Conservation (phyloP, 2,888 invertebrate species). For the Calameuta idolon region DNA sequence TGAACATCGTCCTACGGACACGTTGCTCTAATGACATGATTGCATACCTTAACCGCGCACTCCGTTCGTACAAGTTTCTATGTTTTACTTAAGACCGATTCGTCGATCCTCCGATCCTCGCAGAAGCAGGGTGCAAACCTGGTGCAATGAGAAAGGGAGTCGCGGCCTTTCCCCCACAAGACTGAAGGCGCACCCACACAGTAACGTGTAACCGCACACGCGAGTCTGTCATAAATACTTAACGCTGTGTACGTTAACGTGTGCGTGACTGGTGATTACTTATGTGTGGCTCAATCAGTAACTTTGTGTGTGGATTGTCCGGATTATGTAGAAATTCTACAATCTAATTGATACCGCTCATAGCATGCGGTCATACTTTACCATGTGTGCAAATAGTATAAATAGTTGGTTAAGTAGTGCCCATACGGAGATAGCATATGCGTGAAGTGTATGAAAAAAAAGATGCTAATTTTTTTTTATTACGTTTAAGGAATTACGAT, state of each 20-base stretch:
- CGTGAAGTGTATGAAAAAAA: neutral
- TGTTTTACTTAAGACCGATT: constrained; percentile 28
- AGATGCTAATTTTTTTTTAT: neutral
- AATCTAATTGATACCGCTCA: constrained; percentile 51
- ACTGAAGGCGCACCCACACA: neutral
- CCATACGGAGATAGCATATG: neutral
- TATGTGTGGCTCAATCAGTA: constrained; percentile 38
- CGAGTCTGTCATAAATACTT: neutral
- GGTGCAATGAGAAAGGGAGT: constrained; percentile 17
- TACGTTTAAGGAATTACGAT: neutral
- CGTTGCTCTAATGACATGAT: constrained; percentile 49
- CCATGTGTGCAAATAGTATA: neutral
- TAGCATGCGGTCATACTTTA: neutral
- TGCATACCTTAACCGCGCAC: constrained; percentile 47
- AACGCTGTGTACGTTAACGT: neutral
- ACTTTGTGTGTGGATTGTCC: constrained; percentile 43
- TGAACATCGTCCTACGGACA: constrained; percentile 8
- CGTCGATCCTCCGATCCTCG: constrained; percentile 1
- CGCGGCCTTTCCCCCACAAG: constrained; percentile 1
- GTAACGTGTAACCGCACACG: neutral
- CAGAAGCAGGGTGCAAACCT: constrained; percentile 13
- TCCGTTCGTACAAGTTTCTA: constrained; percentile 15
- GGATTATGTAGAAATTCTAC: constrained; percentile 56
- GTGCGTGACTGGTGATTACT: neutral
- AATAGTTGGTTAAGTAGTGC: neutral